Base-by-base conservation (phyloP, 2,797 vertebrate species). In the Enteromius treurensis region DNA sequence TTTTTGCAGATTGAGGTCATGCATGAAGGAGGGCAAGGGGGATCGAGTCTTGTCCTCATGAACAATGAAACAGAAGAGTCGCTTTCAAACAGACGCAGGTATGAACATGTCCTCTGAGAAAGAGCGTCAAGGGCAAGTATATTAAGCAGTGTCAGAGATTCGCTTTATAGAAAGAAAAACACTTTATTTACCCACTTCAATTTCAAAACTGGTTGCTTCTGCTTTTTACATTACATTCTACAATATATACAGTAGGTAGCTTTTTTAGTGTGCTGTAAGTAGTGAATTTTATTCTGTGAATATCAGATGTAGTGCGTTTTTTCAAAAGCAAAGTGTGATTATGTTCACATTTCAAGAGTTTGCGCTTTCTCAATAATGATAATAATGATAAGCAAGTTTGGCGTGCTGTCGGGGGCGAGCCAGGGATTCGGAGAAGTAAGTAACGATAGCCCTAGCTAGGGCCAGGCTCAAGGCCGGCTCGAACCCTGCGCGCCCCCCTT, bases 1-100 rank as follows among this genome's bases (percentile, higher is more conserved):
- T 42, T 85, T 45, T 74, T 10, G 68, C 89, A 99, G 97, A 97
- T 97, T 87, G 97, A 97, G 92, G 97, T 98, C 85, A 96, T 96
- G 96, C 96, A 96, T 42, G 96, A 96, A 91, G 96, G 94, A 47
- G 96, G 96, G 86, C 96, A 95, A 88, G 95, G 95, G 77, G 95
- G 95, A 6, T 95, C 96, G 62, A 96, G 93, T 85, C 95, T 95
- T 78, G 88, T 94, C 17, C 85, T 94, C n/a, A 90, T 95, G 77
- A 94, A 93, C 87, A 95, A 91, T 21, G 95, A 96, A 87, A 95
- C 95, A 0, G 96, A 96, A 82, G 95, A 97, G 91, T 96, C 94
- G 84, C 92, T 97, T 77, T 96, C 95, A 51, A 96, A 92, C 77
- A 92, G 96, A 84, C 96, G 95, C 82, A 97, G 96, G 97, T 98